These are phyloP conservation scores for Spheniscus humboldti DNA, from an alignment of 2,797 vertebrate genomes.

Conservation along the genomic window DNA sequence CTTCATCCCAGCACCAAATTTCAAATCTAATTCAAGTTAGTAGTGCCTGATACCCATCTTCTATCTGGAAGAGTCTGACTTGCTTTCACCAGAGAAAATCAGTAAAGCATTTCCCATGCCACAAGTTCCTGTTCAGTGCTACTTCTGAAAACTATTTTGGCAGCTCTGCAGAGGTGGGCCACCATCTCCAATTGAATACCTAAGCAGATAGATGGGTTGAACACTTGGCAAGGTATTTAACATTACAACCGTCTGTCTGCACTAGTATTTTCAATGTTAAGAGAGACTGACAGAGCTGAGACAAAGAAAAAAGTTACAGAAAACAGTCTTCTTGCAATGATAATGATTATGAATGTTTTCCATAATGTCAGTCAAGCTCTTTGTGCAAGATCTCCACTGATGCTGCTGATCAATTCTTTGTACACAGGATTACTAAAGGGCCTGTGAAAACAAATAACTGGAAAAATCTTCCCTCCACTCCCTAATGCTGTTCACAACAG, in stretches of 20 bases:
- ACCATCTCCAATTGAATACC: not conserved
- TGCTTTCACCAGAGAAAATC: not conserved
- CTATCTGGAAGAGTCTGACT: not conserved
- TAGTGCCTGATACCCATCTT: not conserved
- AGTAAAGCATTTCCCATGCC: not conserved
- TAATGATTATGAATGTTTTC: not conserved
- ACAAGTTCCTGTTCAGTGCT: not conserved
- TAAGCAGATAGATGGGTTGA: not conserved
- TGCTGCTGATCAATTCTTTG: not conserved
- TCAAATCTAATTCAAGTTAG: not conserved
- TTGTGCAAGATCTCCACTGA: not conserved
- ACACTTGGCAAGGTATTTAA: not conserved
- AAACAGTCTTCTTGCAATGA: not conserved
- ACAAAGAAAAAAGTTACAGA: not conserved
- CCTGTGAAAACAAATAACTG: not conserved
- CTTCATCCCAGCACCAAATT: not conserved
- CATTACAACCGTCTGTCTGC: not conserved
- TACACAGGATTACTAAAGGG: not conserved
- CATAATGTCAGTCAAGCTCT: not conserved
- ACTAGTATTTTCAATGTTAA: not conserved
- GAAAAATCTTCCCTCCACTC: slow-evolving; percentile 14
- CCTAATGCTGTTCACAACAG: not conserved
- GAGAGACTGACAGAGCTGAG: not conserved
- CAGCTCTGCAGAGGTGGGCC: not conserved
- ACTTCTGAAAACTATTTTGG: not conserved